phyloP scores from a whole-genome alignment of 1,140 invertebrate species.

The Drosophila virilis region DNA sequence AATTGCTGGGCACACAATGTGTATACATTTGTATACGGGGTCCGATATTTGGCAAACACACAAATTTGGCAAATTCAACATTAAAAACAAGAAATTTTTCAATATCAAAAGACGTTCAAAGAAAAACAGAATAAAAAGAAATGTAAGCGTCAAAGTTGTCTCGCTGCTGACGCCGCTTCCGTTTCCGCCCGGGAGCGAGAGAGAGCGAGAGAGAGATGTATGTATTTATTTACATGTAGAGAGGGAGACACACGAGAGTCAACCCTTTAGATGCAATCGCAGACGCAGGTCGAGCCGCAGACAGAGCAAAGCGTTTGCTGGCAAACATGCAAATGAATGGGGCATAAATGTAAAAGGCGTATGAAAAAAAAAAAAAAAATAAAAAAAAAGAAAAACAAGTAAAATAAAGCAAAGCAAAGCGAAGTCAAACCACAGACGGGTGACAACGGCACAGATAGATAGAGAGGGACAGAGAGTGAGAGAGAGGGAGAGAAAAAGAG shows the following conservation, averaged over 20 bases:
- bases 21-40: neutral
- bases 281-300: slow-evolving; percentile 31
- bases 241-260: neutral
- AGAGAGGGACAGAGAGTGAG: neutral
- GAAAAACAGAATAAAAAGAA: slow-evolving; percentile 11
- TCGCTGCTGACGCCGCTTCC: slow-evolving; percentile 35
- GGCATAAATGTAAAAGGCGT: slow-evolving; percentile 58
- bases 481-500: neutral
- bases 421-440: slow-evolving; percentile 61
- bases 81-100: slow-evolving; percentile 13
- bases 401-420: slow-evolving; percentile 39
- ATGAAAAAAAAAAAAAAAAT: slow-evolving; percentile 14
- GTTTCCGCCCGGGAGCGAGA: slow-evolving; percentile 29
- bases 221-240: neutral
- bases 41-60: slow-evolving; percentile 19
- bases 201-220: neutral
- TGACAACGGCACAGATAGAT: slow-evolving; percentile 24
- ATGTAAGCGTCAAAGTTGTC: slow-evolving; percentile 39
- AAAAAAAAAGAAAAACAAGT: slow-evolving; percentile 37
- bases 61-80: slow-evolving; percentile 35
- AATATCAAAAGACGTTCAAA: slow-evolving; percentile 6
- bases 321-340: slow-evolving; percentile 74
- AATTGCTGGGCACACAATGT: neutral
- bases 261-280: slow-evolving; percentile 52
- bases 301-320: slow-evolving; percentile 39